Evolutionary conservation across 2,797 vertebrate species (phyloP).

Genomic region (Syncerus caffer): DNA sequence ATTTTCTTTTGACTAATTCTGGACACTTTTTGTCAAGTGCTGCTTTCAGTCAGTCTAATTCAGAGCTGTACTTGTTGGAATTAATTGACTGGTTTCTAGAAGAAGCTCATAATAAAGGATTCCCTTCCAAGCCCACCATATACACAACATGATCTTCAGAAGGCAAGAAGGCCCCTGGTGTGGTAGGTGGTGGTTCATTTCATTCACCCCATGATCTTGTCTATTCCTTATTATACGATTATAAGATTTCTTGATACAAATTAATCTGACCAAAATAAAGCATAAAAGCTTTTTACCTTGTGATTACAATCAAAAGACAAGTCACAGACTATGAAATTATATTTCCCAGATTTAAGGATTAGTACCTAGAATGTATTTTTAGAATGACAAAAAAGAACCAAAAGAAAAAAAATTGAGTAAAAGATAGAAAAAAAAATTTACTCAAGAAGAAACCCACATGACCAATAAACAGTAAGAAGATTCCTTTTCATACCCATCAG

Average conservation of each 20-base stretch:
- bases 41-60: not conserved
- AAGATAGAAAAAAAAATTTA: not conserved
- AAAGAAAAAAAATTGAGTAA: not conserved
- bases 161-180: not conserved
- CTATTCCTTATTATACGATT: not conserved
- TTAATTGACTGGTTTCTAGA: not conserved
- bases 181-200: not conserved
- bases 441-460: not conserved
- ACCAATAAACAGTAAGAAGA: not conserved
- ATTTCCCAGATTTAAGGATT: not conserved
- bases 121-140: not conserved
- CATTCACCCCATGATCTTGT: not conserved
- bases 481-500: not conserved
- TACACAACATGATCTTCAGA: not conserved
- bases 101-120: not conserved
- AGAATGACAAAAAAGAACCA: not conserved
- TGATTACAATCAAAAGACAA: conserved; percentile 11
- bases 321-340: not conserved
- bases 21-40: not conserved
- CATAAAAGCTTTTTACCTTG: not conserved
- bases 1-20: not conserved
- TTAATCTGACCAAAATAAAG: conserved; percentile 17
- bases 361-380: not conserved
- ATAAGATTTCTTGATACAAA: not conserved
- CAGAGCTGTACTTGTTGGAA: not conserved